Conservation (phyloP, 2,797 vertebrate species). For the Huso huso region DNA sequence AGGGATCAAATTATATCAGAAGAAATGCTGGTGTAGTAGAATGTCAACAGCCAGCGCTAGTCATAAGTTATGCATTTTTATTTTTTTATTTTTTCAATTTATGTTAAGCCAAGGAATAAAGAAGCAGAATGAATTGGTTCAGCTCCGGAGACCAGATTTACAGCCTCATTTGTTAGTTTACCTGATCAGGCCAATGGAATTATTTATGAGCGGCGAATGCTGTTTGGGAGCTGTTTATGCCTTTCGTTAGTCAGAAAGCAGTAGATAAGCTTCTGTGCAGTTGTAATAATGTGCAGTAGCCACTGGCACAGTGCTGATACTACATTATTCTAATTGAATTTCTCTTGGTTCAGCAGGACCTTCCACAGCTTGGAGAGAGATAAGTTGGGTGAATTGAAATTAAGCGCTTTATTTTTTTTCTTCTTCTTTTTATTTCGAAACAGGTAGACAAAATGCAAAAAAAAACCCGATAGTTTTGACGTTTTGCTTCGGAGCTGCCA, state of each 20-base stretch:
- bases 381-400: constrained; percentile 9
- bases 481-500: constrained; percentile 4
- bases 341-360: background rate
- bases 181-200: constrained; percentile 16
- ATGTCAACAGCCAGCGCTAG: too few relatives aligned
- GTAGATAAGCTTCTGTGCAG: constrained; percentile 15
- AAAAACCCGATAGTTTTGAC: constrained; percentile 35
- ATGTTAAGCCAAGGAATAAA: background rate
- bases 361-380: background rate
- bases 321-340: constrained; percentile 21
- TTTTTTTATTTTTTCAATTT: background rate
- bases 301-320: background rate
- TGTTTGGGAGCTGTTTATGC: too few relatives aligned
- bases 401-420: constrained; percentile 2
- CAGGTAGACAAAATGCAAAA: constrained; percentile 47
- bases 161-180: constrained; percentile 11
- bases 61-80: background rate
- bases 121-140: constrained; percentile 2
- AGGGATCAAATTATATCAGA: too few relatives aligned
- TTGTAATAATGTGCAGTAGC: constrained; percentile 2
- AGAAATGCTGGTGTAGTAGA: too few relatives aligned
- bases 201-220: background rate
- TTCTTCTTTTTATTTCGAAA: constrained; percentile 40
- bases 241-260: background rate
- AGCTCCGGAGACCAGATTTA: constrained; percentile 13